Evolutionary conservation across 2,113 vertebrate genomes (phyloP), one percentile per base, ranked within the genome.

Genomic region (Lutjanus erythropterus): DNA sequence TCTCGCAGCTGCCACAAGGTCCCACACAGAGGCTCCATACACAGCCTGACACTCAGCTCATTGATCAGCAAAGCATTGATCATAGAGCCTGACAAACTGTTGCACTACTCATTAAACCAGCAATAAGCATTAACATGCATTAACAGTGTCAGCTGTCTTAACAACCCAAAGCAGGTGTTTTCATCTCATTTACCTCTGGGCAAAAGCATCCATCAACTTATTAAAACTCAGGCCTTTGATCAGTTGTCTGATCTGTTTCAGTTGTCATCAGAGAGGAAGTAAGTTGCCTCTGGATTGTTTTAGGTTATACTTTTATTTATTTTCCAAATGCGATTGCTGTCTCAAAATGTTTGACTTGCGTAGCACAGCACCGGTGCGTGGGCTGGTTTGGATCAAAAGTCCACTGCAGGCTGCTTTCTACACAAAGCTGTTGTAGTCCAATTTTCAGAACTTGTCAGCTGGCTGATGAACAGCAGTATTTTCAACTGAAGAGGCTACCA

Each of bases 61-160:
- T 79, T 0, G 76, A 79, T 70, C 75, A 79, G 56, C 49, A 35
- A 42, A 41, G 19, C 47, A 78, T 78, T 69, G 69, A 79, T 79
- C 71, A 74, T 64, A 58, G 39, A 56, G 56, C 25, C 70, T 56
- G 62, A 62, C 68, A 62, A 84, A 68, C 42, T 72, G 35, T 78
- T 61, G 46, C 37, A n/a, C 49, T 27, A 46, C 56, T 68, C 41
- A 76, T 70, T 76, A 78, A 73, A 42, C 27, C 55, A 39, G 44
- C n/a, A 39, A 23, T n/a, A 29, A 37, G 55, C 68, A 73, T 56
- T 56, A 50, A 74, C 81, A 79, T 69, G 49, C 31, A 47, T 53
- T 55, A 41, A 68, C 15, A 41, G 31, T 73, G 56, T 49, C 46
- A 68, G 52, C 55, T 60, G 52, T 50, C 19, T 27, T 44, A 60